These are phyloP conservation scores for Protula sp. DNA, from an alignment of 2,888 invertebrate genomes.

Conservation along the genomic window DNA sequence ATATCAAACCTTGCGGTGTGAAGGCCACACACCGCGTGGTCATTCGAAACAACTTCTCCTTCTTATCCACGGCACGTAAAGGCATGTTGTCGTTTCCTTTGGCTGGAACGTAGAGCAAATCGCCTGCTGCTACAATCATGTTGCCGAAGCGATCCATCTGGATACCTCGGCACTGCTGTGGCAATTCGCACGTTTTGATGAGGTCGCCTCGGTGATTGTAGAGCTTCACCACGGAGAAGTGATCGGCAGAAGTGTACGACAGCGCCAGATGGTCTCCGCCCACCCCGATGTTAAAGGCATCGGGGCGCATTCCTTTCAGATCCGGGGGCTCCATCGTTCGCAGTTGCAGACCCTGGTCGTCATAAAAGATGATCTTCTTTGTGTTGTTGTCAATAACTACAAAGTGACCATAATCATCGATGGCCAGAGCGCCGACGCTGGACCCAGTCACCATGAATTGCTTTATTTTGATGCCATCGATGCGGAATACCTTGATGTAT, in stretches of 20 bases:
- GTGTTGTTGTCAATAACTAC: neutral
- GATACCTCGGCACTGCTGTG: neutral
- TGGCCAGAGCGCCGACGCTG: neutral
- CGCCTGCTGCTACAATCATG: neutral
- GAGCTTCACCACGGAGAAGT: neutral
- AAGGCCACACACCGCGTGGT: neutral
- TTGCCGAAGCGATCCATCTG: neutral
- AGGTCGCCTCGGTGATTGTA: neutral
- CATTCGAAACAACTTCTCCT: neutral
- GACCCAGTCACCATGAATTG: neutral
- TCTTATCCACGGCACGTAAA: neutral
- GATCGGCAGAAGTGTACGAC: neutral
- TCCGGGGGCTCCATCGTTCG: neutral
- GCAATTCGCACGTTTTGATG: neutral
- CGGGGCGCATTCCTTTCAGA: neutral
- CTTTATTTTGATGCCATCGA: neutral
- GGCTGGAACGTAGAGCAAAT: neutral
- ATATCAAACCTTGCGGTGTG: neutral
- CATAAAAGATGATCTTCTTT: neutral
- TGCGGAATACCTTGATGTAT: neutral
- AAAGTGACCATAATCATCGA: neutral
- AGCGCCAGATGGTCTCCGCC: neutral
- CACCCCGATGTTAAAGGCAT: neutral
- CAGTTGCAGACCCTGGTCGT: neutral
- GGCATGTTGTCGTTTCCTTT: neutral